Percentiles rank a stretch among this genome's conserved stretches.
phyloP scores from a whole-genome alignment of 2,113 vertebrate species.

The Mystacornis crossleyi region DNA sequence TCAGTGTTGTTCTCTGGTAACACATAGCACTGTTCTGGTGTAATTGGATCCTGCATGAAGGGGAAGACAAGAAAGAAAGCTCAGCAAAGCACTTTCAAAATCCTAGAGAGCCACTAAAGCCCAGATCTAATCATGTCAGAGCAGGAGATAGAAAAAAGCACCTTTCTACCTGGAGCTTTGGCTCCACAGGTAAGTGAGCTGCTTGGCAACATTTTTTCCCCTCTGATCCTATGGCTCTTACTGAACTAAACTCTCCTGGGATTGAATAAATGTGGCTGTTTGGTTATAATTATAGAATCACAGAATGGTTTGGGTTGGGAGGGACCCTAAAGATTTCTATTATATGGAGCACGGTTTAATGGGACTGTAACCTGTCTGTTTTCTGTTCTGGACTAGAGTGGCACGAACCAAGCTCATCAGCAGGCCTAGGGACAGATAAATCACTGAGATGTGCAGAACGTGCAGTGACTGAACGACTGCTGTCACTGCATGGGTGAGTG shows the following conservation, averaged over 20 bases:
- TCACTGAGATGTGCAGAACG: not conserved
- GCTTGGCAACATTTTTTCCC: not conserved
- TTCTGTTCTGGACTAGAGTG: not conserved
- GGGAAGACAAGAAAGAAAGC: not conserved
- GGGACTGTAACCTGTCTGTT: not conserved
- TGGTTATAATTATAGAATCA: not conserved
- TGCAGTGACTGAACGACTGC: not conserved
- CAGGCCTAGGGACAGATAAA: not conserved
- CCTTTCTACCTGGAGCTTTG: not conserved
- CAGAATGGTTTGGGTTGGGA: not conserved
- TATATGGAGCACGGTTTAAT: not conserved
- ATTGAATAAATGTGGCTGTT: not conserved
- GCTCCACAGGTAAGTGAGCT: not conserved
- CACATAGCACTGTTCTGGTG: not conserved
- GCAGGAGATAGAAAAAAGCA: not conserved
- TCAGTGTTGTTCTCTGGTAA: not conserved
- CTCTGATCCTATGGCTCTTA: not conserved
- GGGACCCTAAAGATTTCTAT: not conserved
- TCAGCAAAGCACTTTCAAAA: not conserved
- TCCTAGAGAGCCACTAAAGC: slow-evolving; percentile 13
- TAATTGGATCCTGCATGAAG: not conserved
- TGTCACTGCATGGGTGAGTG: not conserved
- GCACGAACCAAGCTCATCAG: not conserved
- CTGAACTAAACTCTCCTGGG: not conserved
- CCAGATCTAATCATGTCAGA: slow-evolving; percentile 2